Evolutionary conservation across 2,113 vertebrate species (phyloP).

Genomic region (Ceratotherium simum): DNA sequence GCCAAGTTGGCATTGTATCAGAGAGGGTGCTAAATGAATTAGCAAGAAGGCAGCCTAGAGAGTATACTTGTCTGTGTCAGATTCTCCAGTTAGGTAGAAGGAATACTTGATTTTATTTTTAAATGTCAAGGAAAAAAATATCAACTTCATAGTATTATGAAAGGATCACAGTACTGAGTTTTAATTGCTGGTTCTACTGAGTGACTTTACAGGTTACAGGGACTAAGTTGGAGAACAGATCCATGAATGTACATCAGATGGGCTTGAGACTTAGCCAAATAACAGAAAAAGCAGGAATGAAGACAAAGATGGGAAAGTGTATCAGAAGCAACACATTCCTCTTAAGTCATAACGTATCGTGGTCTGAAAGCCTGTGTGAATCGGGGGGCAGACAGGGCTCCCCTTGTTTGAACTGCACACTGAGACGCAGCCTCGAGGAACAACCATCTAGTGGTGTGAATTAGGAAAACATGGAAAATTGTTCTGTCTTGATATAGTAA

Average conservation of each 20-base stretch:
- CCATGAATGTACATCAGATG: neutral
- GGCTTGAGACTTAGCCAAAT: neutral
- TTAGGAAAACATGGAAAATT: neutral
- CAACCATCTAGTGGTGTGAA: neutral
- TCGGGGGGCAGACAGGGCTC: too few relatives aligned
- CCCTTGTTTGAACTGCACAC: fast-evolving
- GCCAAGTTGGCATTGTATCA: neutral
- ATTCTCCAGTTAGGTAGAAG: neutral
- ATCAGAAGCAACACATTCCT: neutral
- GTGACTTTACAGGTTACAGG: neutral
- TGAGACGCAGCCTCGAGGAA: neutral
- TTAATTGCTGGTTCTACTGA: neutral
- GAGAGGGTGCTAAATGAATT: neutral
- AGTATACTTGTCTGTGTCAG: neutral
- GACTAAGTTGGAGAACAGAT: neutral
- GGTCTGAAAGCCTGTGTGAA: neutral
- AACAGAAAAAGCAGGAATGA: neutral
- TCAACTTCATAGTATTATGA: neutral
- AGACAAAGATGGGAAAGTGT: neutral
- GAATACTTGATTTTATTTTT: neutral
- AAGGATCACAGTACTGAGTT: neutral
- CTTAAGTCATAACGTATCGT: fast-evolving
- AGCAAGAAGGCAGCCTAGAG: neutral
- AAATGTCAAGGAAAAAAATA: neutral
- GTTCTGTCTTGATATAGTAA: neutral